Evolutionary conservation across 1,140 invertebrate species (phyloP), one percentile per base, ranked within the genome.

Genomic region (Papilio polyxenes): DNA sequence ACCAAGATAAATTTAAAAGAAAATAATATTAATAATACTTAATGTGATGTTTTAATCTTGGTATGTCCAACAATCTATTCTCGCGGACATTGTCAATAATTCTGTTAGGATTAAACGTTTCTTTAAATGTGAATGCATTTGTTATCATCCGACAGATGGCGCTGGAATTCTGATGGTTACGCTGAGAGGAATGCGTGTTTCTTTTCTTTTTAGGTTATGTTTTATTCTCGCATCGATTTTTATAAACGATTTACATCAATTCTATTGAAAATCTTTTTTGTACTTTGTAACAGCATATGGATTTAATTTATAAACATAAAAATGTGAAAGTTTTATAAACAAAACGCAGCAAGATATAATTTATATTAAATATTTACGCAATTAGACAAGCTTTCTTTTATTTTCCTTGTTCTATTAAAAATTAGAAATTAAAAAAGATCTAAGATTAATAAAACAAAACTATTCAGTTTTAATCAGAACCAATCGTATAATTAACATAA

Each of bases 61-160:
- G 0, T 72, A 4, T 15, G 2, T 72, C 31, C 13, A 72, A 37
- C 65, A 72, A 72, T 72, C 31, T 37, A 72, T 72, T 72, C 65
- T 72, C 11, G 65, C 0, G 65, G 65, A 72, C 65, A 37, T 72
- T 72, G 65, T 72, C 65, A 72, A 72, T 72, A 72, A 40, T 72
- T 72, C 31, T 15, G 13, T 72, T 40, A 37, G 65, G 65, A 17
- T 56, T 56, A 37, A 72, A 72, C 20, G 31, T 15, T 72, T 40
- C 65, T 72, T 72, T 69, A 69, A 72, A 72, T 72, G 65, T 72
- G 23, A 72, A 72, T 13, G 13, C 65, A 72, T 72, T 72, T 72
- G 31, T 72, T 72, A 72, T 37, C 5, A 10, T 11, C 5, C 65
- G 65, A 15, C 65, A 72, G 65, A 37, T 72, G 65, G 65, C 65